Evolutionary conservation across 2,888 invertebrate genomes (phyloP).

Genomic region (Listrodromus nycthemerus): DNA sequence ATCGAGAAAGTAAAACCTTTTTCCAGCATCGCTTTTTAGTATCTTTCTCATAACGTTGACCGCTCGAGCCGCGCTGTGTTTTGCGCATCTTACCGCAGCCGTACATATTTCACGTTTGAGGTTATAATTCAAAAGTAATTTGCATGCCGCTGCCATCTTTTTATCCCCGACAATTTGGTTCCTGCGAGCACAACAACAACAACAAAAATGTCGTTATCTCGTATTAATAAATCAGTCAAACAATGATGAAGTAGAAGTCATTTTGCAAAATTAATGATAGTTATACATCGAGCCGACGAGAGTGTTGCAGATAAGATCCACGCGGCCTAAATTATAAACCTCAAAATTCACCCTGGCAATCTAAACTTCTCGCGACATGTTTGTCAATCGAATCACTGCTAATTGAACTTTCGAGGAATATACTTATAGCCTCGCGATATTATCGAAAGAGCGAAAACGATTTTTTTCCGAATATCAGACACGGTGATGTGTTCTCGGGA

Average conservation of each 20-base stretch:
- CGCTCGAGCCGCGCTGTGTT: slow-evolving; percentile 55
- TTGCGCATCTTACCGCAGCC: slow-evolving; percentile 22
- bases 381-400: background rate
- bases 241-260: background rate
- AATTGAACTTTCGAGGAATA: background rate
- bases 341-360: background rate
- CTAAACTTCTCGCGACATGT: background rate
- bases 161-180: background rate
- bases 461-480: background rate
- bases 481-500: background rate
- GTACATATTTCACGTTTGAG: slow-evolving; percentile 52
- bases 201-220: background rate
- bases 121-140: slow-evolving; percentile 49
- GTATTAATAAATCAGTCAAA: too few relatives aligned
- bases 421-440: background rate
- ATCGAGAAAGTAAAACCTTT: slow-evolving; percentile 66
- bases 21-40: slow-evolving; percentile 64
- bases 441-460: background rate
- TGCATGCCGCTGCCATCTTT: slow-evolving; percentile 33
- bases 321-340: background rate
- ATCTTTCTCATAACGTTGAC: slow-evolving; percentile 71
- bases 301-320: background rate
- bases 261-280: background rate
- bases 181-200: slow-evolving; percentile 1
- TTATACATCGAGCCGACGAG: slow-evolving; percentile 17